Evolutionary conservation across 2,888 invertebrate species (phyloP).

Genomic region (Noctuana brunneofusca): DNA sequence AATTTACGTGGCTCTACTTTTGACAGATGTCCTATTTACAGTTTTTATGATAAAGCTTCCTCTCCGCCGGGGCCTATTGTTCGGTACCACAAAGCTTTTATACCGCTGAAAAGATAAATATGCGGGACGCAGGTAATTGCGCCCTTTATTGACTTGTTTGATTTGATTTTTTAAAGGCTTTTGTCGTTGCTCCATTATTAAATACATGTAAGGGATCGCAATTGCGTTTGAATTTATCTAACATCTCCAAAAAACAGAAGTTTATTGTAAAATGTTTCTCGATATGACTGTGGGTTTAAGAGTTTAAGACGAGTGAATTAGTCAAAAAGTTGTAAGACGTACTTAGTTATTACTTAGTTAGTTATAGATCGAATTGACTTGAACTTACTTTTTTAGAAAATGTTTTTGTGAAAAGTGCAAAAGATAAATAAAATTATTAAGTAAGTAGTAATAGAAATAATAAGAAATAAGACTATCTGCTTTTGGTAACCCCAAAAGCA

Average conservation of each 20-base stretch:
- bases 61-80: constrained; percentile 58
- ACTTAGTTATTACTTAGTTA: too few species aligned
- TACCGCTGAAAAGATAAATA: constrained; percentile 79
- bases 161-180: constrained; percentile 78
- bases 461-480: background rate
- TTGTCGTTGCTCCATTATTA: constrained; percentile 58
- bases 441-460: background rate
- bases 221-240: constrained; percentile 12
- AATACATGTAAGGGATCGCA: constrained; percentile 8
- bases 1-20: too few species aligned
- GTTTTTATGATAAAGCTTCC: constrained; percentile 82
- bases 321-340: too few species aligned
- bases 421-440: background rate
- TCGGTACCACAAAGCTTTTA: constrained; percentile 71
- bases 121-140: constrained; percentile 76
- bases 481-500: constrained; percentile 2
- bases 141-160: constrained; percentile 73
- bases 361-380: too few species aligned
- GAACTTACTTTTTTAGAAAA: too few species aligned
- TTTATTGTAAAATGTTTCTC: background rate
- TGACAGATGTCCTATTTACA: too few species aligned
- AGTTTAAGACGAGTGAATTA: too few species aligned
- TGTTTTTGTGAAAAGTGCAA: background rate
- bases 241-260: background rate
- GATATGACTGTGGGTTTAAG: too few species aligned